Conservation (phyloP, 2,113 vertebrate species). For the Sakesphorus luctuosus region DNA sequence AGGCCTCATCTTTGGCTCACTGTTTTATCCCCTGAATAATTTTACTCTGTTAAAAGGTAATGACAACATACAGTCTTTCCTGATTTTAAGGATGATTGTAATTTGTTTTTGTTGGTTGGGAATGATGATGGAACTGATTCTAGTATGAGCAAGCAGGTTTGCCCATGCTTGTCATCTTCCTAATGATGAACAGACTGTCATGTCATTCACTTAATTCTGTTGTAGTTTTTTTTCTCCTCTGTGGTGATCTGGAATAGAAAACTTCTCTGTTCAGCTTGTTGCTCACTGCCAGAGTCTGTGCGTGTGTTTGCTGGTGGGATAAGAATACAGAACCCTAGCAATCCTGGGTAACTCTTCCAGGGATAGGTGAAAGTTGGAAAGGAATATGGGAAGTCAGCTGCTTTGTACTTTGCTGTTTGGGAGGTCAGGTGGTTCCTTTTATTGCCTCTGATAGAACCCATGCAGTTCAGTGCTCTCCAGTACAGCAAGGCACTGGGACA, state of each 20-base stretch:
- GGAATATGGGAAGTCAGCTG: not conserved
- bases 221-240: not conserved
- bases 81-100: not conserved
- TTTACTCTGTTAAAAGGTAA: not conserved
- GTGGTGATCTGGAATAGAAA: not conserved
- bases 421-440: not conserved
- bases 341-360: not conserved
- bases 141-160: not conserved
- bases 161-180: not conserved
- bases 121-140: not conserved
- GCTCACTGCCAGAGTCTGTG: not conserved
- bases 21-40: not conserved
- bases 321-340: not conserved
- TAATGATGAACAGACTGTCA: not conserved
- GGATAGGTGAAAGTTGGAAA: not conserved
- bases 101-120: not conserved
- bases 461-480: not conserved
- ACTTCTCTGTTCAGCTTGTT: fast-evolving
- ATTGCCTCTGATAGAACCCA: not conserved
- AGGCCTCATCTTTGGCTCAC: not conserved
- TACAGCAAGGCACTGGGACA: not conserved
- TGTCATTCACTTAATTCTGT: not conserved
- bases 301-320: not conserved
- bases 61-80: not conserved
- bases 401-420: not conserved